Base-by-base conservation (phyloP, 2,888 invertebrate species). In the Aspidiotus destructor region DNA sequence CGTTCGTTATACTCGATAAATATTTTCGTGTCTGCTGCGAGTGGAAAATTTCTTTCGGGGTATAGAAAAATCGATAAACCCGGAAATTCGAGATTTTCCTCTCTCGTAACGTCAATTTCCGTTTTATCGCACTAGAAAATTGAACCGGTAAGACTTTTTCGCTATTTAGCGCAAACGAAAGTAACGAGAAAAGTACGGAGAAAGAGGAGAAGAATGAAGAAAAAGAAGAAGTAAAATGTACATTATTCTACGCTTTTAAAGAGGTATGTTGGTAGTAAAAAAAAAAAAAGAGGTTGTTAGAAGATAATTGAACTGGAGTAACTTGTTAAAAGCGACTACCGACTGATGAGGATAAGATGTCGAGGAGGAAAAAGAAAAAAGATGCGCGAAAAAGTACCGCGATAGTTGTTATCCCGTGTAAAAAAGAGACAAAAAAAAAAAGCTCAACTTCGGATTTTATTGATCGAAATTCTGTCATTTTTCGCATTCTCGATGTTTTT, bases 81-180 rank as follows among this genome's bases (percentile, higher is more conserved):
- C 48, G 48, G 48, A 48, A 48, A 48, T 48, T 48, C n/a, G 10
- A 48, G 48, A 48, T 48, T 48, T 48, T 48, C n/a, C 48, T 48
- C n/a, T 48, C n/a, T n/a, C 10, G 11, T 11, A 48, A 48, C 10
- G 48, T 48, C 48, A 48, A 48, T 48, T 48, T 48, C 48, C 48
- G 48, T n/a, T 48, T 48, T 48, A 48, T 48, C 48, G 48, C 48
- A n/a, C 48, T 48, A 48, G 48, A 48, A 48, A 48, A 48, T 48
- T 48, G 48, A 48, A 48, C 48, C 48, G 11, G n/a, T 48, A 48
- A 48, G 48, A 48, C n/a, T 11, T 48, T 11, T n/a, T 48, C 48
- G 48, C 48, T 48, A n/a, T n/a, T 48, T 48, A 48, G 48, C 48
- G n/a, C 48, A n/a, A 48, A 48, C 48, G 48, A 48, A 48, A 48